Base-by-base conservation (phyloP, 2,797 vertebrate species). In the Chlorospingus flavigularis region DNA sequence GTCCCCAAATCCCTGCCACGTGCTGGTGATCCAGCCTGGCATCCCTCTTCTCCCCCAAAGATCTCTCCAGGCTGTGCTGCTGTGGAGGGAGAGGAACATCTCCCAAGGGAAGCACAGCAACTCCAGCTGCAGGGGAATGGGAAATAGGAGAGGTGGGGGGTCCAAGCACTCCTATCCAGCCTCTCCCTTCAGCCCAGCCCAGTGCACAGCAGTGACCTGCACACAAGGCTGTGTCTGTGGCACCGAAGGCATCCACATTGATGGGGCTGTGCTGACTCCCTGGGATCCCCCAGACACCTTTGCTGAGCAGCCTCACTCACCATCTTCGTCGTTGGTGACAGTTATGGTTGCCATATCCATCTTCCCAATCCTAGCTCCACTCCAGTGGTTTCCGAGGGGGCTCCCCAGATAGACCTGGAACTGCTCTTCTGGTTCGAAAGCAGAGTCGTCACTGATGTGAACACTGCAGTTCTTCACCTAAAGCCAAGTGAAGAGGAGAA, bases 381-480 rank as follows among this genome's bases (percentile, higher is more conserved):
- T 99, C 99, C 99, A 99, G 58, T 99, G 99, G 96, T 99, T 99
- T 14, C 99, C 98, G 67, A 98, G 98, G 0, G 99, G 99, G 51
- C 98, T 98, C 37, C 99, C 98, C 5, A 99, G 98, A 83, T 98
- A 97, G 68, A 99, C 97, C 96, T 98, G 98, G 97, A 99, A 99
- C 92, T 99, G 98, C 83, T 99, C 99, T 40, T 99, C 99, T 3
- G 98, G 98, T 95, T 99, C 99, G 58, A 99, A 99, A 20, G 99
- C 98, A 0, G 99, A 99, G 97, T 99, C 99, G 2, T 99, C 99
- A 0, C 97, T 98, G 95, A 99, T 97, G 39, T 95, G 95, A 55
- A 99, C 97, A 0, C 98, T 99, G 97, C 99, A 99, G 95, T 99
- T 99, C 95, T 99, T 99, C 71, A 99, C 98, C 99, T 99, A 94